Percentiles rank a stretch among this genome's conserved stretches.
Conservation (phyloP, 1,140 invertebrate species). For the Conus ventricosus region DNA sequence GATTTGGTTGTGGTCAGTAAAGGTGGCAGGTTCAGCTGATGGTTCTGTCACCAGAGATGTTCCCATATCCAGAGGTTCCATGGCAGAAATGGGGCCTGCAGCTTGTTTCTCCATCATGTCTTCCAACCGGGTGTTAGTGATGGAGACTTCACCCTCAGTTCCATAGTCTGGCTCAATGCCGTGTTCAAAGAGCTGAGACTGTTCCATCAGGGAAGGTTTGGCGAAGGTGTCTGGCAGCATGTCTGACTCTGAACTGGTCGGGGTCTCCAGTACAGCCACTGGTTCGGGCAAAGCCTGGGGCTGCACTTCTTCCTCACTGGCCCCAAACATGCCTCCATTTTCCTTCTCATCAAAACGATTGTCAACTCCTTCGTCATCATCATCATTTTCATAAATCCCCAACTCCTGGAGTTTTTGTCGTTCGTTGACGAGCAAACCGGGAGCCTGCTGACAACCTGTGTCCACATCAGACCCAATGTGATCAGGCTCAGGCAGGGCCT, state of each 20-base stretch:
- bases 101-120: background rate
- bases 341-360: conserved; percentile 34
- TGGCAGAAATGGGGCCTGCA: background rate
- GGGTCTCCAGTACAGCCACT: conserved; percentile 71
- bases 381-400: conserved; percentile 64
- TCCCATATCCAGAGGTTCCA: background rate
- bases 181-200: conserved; percentile 8
- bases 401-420: conserved; percentile 58
- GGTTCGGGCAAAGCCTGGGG: conserved; percentile 71
- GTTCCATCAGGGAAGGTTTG: conserved; percentile 46
- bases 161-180: conserved; percentile 9
- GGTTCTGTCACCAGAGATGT: background rate
- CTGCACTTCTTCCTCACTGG: conserved; percentile 64
- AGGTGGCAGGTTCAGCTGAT: background rate
- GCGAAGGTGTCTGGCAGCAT: conserved; percentile 54
- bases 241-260: conserved; percentile 61
- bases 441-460: background rate
- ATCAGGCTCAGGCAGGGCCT: conserved; percentile 53
- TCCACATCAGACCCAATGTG: conserved; percentile 35
- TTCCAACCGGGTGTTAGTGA: background rate
- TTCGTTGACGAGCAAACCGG: conserved; percentile 9
- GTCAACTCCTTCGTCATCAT: conserved; percentile 47
- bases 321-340: conserved; percentile 27
- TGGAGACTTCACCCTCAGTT: background rate
- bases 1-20: background rate